A percentile compares a stretch with the other conserved stretches of the same genome.
These are phyloP conservation scores for Heptascelio sp. DNA, from an alignment of 2,888 invertebrate species.

Conservation along the genomic window DNA sequence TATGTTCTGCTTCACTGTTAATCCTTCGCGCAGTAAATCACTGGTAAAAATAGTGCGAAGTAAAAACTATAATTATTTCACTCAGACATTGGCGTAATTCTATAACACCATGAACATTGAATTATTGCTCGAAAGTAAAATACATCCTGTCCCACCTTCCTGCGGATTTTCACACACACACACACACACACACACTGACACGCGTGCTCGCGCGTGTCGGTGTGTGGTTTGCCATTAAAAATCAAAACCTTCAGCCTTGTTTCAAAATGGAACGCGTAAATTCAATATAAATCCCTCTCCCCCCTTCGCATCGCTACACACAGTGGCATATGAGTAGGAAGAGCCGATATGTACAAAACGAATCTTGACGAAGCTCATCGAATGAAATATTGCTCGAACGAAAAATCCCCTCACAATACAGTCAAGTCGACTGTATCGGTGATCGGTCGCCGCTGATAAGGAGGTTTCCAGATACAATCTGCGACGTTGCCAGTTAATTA, in stretches of 20 bases:
- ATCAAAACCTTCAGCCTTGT: constrained; percentile 20
- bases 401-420: constrained; percentile 75
- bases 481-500: constrained; percentile 82
- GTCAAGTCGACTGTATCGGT: constrained; percentile 75
- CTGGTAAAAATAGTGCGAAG: constrained; percentile 20
- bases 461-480: constrained; percentile 81
- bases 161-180: constrained; percentile 45
- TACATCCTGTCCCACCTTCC: constrained; percentile 32
- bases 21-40: constrained; percentile 26
- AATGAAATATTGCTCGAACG: constrained; percentile 73
- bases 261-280: constrained; percentile 27
- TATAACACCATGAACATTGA: constrained; percentile 38
- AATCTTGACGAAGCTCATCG: constrained; percentile 61
- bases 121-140: constrained; percentile 59
- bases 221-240: constrained; percentile 35
- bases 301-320: background rate
- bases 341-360: constrained; percentile 51
- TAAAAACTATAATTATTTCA: constrained; percentile 53
- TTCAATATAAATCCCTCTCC: constrained; percentile 40
- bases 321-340: constrained; percentile 38
- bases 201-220: constrained; percentile 20
- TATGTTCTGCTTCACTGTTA: background rate
- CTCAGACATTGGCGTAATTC: constrained; percentile 43
- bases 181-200: constrained; percentile 40
- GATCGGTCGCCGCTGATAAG: constrained; percentile 79